phyloP scores from a whole-genome alignment of 2,797 vertebrate species.

The Falco berigora region DNA sequence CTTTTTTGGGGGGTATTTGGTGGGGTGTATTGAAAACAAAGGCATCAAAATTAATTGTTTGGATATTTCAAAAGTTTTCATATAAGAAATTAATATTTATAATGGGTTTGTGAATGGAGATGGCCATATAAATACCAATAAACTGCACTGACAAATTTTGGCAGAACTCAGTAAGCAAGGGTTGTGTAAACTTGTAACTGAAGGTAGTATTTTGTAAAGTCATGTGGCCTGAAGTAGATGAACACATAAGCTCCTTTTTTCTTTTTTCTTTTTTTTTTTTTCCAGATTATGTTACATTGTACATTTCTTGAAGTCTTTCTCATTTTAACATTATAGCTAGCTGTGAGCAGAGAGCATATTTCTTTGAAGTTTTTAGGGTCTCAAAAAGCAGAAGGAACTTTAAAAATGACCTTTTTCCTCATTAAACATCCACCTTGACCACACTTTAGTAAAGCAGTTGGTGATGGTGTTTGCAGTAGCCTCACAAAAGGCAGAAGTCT shows the following conservation, averaged over 20 bases:
- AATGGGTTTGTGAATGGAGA: not conserved
- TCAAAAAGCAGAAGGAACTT: not conserved
- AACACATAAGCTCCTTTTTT: not conserved
- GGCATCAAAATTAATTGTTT: not conserved
- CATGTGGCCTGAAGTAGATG: not conserved
- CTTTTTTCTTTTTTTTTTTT: not conserved
- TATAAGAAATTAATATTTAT: not conserved
- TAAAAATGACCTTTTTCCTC: not conserved
- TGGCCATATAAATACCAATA: not conserved
- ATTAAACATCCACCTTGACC: not conserved
- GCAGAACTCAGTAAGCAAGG: not conserved
- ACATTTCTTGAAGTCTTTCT: not conserved
- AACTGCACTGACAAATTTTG: not conserved
- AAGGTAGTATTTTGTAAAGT: not conserved
- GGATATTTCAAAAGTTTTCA: not conserved
- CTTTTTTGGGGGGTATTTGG: accelerated
- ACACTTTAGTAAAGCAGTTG: not conserved
- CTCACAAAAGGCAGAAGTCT: not conserved
- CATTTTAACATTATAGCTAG: not conserved
- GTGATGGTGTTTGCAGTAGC: not conserved
- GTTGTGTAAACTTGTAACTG: not conserved
- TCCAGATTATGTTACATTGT: not conserved
- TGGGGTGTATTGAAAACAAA: not conserved
- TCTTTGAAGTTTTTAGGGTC: not conserved
- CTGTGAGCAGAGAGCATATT: not conserved